Base-by-base conservation (phyloP, 2,113 vertebrate genomes). In the Corythoichthys haematopterus region DNA sequence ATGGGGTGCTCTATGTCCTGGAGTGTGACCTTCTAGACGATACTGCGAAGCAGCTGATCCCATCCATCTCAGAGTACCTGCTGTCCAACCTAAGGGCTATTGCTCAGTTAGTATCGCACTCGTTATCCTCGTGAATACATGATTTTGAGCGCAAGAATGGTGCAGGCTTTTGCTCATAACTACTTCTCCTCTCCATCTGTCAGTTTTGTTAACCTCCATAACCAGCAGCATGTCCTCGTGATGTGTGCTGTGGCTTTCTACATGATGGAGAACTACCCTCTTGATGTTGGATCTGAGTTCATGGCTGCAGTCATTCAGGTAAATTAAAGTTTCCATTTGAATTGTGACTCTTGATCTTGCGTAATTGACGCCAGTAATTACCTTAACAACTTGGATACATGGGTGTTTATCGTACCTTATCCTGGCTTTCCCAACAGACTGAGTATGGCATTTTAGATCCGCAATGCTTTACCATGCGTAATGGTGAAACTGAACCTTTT, bases 171-270 rank as follows among this genome's bases (percentile, higher is more conserved):
- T 1, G 7, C 62, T 61, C 40, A 20, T 61, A 55, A 56, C 35
- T 56, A 6, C 28, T 45, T 33, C 13, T 4, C 43, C 43, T 80
- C n/a, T 83, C n/a, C 83, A 3, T 48, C 38, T 86, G 88, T 38
- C 88, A 99, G 97, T 81, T 98, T 95, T 71, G 94, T 98, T 71
- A 95, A 93, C 70, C 75, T 93, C 16, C 97, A 99, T 66, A 99
- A 97, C 91, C 96, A 98, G 82, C 95, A 98, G 88, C 97, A 99
- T 16, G 94, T 98, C 75, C 88, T 99, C 88, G 94, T 98, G 36
- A 99, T 97, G 94, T 98, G 97, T 15, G 97, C 97, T 16, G 91
- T 96, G 13, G 96, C 97, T 1, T 99, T 99, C 88, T 99, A 99
- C 89, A 92, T 99, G 91, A 96, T 99, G 0, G 97, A 99, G 89